Base-by-base conservation (phyloP, 1,140 invertebrate species). In the Plectrocnemia conspersa region DNA sequence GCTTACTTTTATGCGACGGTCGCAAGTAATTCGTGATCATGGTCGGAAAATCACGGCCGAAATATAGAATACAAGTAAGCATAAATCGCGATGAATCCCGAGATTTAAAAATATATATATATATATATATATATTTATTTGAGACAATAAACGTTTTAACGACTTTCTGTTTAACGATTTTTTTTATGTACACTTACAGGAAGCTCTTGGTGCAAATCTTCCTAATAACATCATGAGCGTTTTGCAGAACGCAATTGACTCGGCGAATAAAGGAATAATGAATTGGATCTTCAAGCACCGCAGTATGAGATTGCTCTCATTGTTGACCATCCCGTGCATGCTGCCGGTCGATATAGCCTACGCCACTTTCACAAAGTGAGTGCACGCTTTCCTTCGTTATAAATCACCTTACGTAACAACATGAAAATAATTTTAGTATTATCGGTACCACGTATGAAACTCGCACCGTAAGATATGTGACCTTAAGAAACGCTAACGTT, bases 191-290 rank as follows among this genome's bases (percentile, higher is more conserved):
- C 52, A 56, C 27, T 69, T 70, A 2, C 66, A 94, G 89, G 87
- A 91, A 74, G 88, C 89, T 33, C 72, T 90, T 52, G 81, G 88
- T n/a, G 88, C 88, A 53, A 85, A 88, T 69, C 79, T 93, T 57
- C 89, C 89, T 1, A 88, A 92, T 64, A 88, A 86, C 1, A 85
- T 93, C 19, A 78, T 89, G 68, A 83, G 81, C 59, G 84, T 92
- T 64, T 89, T 97, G 67, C 89, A 95, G 79, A 88, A 92, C 65
- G 91, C 91, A 0, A 93, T 93, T 58, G 89, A 93, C 63, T 83
- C 88, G 1, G 89, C 91, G 0, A 95, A 96, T 68, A 90, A 87
- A 68, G 91, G 91, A 11, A 67, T 96, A 22, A 77, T 92, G 23
- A 94, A 92, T 71, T 93, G 91, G 88, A 69, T 96, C 18, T 91